Base-by-base conservation (phyloP, 2,888 invertebrate species). In the Pimpla rufipes region DNA sequence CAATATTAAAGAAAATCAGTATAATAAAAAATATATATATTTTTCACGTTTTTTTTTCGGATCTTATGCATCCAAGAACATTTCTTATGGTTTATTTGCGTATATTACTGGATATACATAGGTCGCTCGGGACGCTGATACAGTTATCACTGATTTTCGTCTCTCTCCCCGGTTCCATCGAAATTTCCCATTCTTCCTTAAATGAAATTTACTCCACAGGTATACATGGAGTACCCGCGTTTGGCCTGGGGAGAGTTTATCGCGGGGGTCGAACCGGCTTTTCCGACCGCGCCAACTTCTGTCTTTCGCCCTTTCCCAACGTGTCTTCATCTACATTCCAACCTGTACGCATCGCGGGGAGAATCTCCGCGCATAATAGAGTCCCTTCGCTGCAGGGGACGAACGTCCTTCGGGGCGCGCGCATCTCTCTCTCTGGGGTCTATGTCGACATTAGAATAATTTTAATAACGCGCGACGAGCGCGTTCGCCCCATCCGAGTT, bases 401-500 rank as follows among this genome's bases (percentile, higher is more conserved):
- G 29, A 29, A 29, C 29, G 29, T 29, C 29, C 29, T 29, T 29
- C 3, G 29, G 67, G 45, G n/a, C n/a, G 23, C 42, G 13, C 11
- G 21, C 23, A 47, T 23, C 29, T 16, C 66, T 80, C 77, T 73
- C 79, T 80, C 76, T 47, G 73, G 73, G 68, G 68, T 68, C 68
- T 68, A 68, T 52, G 62, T 75, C 73, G 77, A 74, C 85, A 89
- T 91, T 90, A 88, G 88, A 90, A 91, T 91, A 90, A 91, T 90
- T 91, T 91, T 90, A 91, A 91, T 91, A 90, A 91, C 90, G 88
- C 87, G 84, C 29, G 84, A 77, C 74, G 70, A 16, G 45, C n/a
- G 67, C 79, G 80, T 59, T 83, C 76, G 67, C 67, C n/a, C n/a
- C n/a, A n/a, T n/a, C n/a, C 75, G 62, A 64, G 62, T 57, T 52